Base-by-base conservation (phyloP, 2,888 invertebrate genomes). In the Drosophila anceps region DNA sequence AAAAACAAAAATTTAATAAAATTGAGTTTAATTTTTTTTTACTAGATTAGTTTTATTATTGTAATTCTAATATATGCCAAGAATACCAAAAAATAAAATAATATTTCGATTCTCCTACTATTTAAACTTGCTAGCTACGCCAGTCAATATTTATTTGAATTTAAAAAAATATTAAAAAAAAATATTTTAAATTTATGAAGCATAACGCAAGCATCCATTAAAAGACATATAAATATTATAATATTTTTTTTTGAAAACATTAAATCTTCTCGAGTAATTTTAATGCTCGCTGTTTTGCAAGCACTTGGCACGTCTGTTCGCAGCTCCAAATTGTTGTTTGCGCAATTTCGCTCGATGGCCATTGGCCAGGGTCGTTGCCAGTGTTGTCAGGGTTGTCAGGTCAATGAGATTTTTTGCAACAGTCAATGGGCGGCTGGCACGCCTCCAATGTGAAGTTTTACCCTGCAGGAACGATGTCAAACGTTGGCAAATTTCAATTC, bases 401-500 rank as follows among this genome's bases (percentile, higher is more conserved):
- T 29, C 37, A 61, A 53, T 27, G 20, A 20, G 31, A 31, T 44
- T 53, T 59, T 59, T 24, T 20, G 48, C 31, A 39, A 18, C 41
- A 33, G 31, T 33, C 9, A 10, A 6, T 31, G 18, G 13, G 39
- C 53, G 4, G 27, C 27, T n/a, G 68, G 39, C 61, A 65, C 79
- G 75, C 76, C 80, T 39, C 24, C 55, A n/a, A 33, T 33, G 44
- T n/a, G 33, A 39, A 50, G 20, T 35, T 41, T 50, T 59, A 46
- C 39, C 71, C 80, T 60, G 60, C 58, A n/a, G 76, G 72, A 55
- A 58, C 24, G 39, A 71, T 80, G 77, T 77, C 81, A 71, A 77
- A 80, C 72, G 72, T 61, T 77, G 81, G 76, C 70, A 76, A 82
- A 84, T 79, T 87, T 89, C 80, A 84, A 89, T 84, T 84, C 88